phyloP scores from a whole-genome alignment of 2,797 vertebrate species.

The Tokudaia muenninki region DNA sequence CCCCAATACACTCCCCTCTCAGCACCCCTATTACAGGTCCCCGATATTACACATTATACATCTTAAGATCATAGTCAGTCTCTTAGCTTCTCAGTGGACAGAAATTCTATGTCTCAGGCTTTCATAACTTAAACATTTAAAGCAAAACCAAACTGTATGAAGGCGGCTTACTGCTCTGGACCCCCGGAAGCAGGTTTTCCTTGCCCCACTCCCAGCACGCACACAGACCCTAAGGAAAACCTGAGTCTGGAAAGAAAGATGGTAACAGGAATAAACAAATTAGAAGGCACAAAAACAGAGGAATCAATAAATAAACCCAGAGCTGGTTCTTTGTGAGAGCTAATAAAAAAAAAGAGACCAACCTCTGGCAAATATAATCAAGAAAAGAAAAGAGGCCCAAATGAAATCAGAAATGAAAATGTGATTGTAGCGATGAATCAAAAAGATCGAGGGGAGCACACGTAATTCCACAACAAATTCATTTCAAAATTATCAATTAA shows the following conservation, averaged over 20 bases:
- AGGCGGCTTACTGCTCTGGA: conserved; percentile 20
- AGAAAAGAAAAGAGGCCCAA: conserved; percentile 60
- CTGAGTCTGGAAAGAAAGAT: conserved; percentile 57
- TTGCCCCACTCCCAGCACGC: background rate
- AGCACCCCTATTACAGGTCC: background rate
- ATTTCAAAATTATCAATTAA: conserved; percentile 75
- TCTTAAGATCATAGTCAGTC: background rate
- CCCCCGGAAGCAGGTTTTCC: background rate
- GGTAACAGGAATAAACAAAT: conserved; percentile 74
- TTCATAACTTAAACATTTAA: conserved; percentile 12
- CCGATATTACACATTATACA: too few relatives aligned
- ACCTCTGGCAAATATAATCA: conserved; percentile 70
- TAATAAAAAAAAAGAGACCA: conserved; percentile 69
- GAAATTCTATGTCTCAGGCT: background rate
- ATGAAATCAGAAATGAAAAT: conserved; percentile 72
- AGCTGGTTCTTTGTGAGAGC: conserved; percentile 54
- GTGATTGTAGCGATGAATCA: conserved; percentile 70
- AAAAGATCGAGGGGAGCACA: conserved; percentile 58
- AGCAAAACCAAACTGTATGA: background rate
- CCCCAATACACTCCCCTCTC: background rate
- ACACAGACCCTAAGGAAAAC: conserved; percentile 37
- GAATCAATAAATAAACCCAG: conserved; percentile 74
- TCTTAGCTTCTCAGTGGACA: background rate
- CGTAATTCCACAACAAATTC: conserved; percentile 40
- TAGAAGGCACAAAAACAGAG: conserved; percentile 47